These are phyloP conservation scores for Malurus leucopterus DNA, from an alignment of 2,797 vertebrate species.

Conservation along the genomic window DNA sequence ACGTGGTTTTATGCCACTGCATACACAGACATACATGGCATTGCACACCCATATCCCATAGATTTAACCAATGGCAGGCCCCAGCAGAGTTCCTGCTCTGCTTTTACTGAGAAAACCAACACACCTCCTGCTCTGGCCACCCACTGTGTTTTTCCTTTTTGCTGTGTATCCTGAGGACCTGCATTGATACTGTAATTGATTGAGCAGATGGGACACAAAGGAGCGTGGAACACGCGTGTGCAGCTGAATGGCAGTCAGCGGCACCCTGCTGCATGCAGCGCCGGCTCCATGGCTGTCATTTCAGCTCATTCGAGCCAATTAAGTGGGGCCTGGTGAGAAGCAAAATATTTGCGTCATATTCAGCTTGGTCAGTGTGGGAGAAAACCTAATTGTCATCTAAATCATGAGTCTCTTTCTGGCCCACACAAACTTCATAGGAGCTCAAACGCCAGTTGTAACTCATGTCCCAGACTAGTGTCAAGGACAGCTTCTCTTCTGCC, in stretches of 20 bases:
- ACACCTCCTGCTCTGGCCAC: background rate
- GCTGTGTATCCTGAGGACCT: constrained; percentile 19
- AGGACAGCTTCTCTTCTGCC: background rate
- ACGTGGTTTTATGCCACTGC: accelerated
- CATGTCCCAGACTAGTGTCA: background rate
- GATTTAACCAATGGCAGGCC: background rate
- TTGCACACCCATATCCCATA: background rate
- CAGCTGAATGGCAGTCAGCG: background rate
- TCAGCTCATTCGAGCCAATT: background rate
- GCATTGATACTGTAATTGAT: constrained; percentile 1
- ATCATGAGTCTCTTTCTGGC: background rate
- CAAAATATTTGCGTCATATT: constrained; percentile 11
- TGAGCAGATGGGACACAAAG: background rate
- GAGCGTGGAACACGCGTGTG: accelerated
- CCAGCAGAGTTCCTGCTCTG: background rate
- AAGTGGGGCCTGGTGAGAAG: background rate
- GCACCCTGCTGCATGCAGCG: background rate
- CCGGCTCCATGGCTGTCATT: background rate
- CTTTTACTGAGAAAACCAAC: background rate
- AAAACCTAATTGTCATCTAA: background rate
- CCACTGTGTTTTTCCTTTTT: constrained; percentile 18
- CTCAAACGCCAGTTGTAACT: background rate
- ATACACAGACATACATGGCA: background rate
- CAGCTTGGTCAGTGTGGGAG: background rate
- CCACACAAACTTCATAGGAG: background rate